phyloP scores from a whole-genome alignment of 2,113 vertebrate genomes.

The Etheostoma spectabile region DNA sequence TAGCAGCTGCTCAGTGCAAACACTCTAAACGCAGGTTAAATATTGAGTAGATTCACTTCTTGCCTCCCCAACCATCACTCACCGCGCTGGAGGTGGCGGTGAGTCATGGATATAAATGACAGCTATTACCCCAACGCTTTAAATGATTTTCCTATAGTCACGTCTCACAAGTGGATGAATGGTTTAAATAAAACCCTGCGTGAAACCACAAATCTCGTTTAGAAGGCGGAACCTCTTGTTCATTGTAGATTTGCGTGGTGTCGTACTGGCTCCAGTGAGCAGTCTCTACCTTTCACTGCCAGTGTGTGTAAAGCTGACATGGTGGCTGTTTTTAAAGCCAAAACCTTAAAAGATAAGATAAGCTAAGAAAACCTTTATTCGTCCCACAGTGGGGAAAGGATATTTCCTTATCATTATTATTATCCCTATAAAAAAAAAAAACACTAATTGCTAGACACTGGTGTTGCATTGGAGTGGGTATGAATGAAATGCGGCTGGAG shows the following conservation, averaged over 20 bases:
- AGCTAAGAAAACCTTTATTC: too few relatives aligned
- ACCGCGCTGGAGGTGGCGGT: conserved; percentile 52
- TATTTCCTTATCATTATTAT: conserved; percentile 19
- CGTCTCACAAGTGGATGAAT: conserved; percentile 54
- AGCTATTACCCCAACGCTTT: conserved; percentile 56
- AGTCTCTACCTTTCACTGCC: background rate
- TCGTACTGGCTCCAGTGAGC: conserved; percentile 10
- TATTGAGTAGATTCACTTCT: conserved; percentile 69
- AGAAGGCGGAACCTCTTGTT: conserved; percentile 34
- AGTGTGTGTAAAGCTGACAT: conserved; percentile 7
- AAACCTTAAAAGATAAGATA: background rate
- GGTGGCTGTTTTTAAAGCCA: conserved; percentile 6
- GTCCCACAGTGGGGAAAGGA: too few relatives aligned
- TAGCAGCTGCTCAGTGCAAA: conserved; percentile 69
- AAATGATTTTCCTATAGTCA: conserved; percentile 45
- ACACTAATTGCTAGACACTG: background rate
- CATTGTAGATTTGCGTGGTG: conserved; percentile 7
- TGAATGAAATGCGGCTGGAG: conserved; percentile 37
- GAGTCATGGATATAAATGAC: conserved; percentile 75
- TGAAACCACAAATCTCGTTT: conserved; percentile 52
- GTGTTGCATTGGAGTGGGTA: background rate
- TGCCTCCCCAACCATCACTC: conserved; percentile 50
- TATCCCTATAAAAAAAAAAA: conserved; percentile 25
- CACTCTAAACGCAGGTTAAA: conserved; percentile 71
- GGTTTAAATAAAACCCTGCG: conserved; percentile 47